Base-by-base conservation (phyloP, 2,113 vertebrate genomes). In the Danionella cerebrum region DNA sequence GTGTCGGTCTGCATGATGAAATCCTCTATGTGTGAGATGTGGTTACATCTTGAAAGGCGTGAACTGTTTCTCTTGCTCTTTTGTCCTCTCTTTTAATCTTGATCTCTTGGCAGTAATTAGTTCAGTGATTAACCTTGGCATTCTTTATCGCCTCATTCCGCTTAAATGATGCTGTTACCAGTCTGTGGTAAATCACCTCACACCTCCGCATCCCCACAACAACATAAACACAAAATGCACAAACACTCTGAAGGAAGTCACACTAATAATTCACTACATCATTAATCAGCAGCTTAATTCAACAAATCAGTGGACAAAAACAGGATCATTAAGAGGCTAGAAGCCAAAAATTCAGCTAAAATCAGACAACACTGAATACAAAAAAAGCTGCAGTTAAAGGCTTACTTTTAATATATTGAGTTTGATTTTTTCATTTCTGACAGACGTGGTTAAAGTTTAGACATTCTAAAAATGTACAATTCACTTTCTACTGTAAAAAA, bases 111-210 rank as follows among this genome's bases (percentile, higher is more conserved):
- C 57, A 62, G 57, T 75, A 75, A 75, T 75, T 67, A 75, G 68
- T 71, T 48, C 48, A 21, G 57, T 63, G 60, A 71, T 75, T 75
- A 71, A 71, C 73, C 73, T 75, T 71, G 73, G 62, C 68, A 60
- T 65, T 63, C 25, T 35, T 67, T 55, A 67, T 67, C 68, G 57
- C 68, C 70, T 70, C 45, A 74, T 54, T 42, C 53, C 24, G 33
- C 55, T 50, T 66, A 67, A 75, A 75, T 71, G 72, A 75, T 70
- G 62, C 68, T 44, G 67, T 75, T 65, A 70, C 39, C 54, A 52
- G 47, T 60, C 19, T 3, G 24, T 69, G 35, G 47, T 64, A 55
- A 60, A 59, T 69, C 66, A 69, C 54, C 71, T 68, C 58, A 19
- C 19, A 63, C 60, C 55, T 57, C 51, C 66, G 64, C 41, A 41